These are phyloP conservation scores for Lamellibrachia luymesi DNA, from an alignment of 1,140 invertebrate species.

Conservation along the genomic window DNA sequence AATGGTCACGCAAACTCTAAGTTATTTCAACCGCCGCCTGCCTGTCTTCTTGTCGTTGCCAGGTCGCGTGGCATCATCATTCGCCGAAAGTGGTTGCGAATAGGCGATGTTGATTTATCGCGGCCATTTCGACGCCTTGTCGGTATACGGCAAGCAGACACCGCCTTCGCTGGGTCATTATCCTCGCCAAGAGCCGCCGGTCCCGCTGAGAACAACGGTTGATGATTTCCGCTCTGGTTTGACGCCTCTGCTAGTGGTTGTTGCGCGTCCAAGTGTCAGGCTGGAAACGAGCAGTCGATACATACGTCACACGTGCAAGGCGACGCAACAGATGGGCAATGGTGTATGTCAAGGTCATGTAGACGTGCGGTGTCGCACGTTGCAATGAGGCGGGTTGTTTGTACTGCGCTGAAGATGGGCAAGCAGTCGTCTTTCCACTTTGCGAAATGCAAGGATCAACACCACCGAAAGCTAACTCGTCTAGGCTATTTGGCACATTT, in stretches of 20 bases:
- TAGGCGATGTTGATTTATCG: not conserved
- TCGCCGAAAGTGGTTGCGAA: not conserved
- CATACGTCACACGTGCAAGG: not conserved
- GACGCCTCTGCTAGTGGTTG: not conserved
- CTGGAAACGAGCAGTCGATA: not conserved
- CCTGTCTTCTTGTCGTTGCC: not conserved
- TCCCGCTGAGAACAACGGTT: not conserved
- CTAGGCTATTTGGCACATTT: too few relatives aligned
- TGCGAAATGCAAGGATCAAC: too few relatives aligned
- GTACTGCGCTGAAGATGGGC: not conserved
- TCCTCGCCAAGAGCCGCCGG: not conserved
- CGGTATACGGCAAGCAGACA: not conserved
- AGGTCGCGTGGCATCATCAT: not conserved
- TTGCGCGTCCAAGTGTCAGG: not conserved
- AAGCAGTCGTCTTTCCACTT: too few relatives aligned
- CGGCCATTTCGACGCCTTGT: not conserved
- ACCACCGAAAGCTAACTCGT: too few relatives aligned
- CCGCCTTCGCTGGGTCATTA: not conserved
- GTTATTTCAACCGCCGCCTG: not conserved
- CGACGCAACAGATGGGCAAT: not conserved
- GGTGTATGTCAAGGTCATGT: not conserved
- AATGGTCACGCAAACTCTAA: not conserved
- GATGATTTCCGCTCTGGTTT: not conserved
- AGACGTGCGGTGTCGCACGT: not conserved
- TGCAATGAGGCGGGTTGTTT: not conserved